phyloP scores from a whole-genome alignment of 92 coral and sea anemone genomes.

The Galaxea fascicularis region DNA sequence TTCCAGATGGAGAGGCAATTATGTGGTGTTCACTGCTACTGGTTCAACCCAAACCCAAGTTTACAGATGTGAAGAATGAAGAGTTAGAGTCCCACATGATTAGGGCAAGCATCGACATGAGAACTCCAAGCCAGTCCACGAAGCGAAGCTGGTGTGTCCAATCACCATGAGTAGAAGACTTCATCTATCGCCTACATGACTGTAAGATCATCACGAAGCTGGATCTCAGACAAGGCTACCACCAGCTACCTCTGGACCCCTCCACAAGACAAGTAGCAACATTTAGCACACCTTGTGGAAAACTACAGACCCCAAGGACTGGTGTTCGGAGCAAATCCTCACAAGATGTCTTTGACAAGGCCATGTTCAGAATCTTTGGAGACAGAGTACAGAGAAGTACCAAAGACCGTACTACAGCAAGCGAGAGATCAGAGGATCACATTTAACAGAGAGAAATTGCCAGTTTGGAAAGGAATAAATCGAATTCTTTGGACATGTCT shows the following conservation, averaged over 20 bases:
- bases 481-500: conserved; percentile 67
- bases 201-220: conserved; percentile 71
- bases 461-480: conserved; percentile 32
- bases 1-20: conserved; percentile 64
- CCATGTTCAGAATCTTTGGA: conserved; percentile 23
- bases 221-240: conserved; percentile 55
- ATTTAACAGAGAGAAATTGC: too few species aligned
- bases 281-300: conserved; percentile 71
- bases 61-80: conserved; percentile 34
- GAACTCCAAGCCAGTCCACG: conserved; percentile 56
- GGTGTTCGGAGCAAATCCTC: too few species aligned
- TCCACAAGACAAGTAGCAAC: conserved; percentile 60
- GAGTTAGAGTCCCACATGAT: conserved; percentile 70
- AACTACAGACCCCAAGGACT: conserved; percentile 34
- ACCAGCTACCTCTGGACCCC: conserved; percentile 53
- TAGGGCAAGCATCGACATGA: conserved; percentile 69
- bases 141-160: conserved; percentile 64
- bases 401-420: too few species aligned
- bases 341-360: too few species aligned
- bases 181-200: conserved; percentile 48
- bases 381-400: too few species aligned
- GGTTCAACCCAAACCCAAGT: conserved; percentile 62
- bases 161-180: conserved; percentile 64
- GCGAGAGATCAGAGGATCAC: too few species aligned
- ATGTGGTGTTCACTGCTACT: conserved; percentile 71